phyloP scores from a whole-genome alignment of 2,888 invertebrate species.

The Drosophila gaucha region DNA sequence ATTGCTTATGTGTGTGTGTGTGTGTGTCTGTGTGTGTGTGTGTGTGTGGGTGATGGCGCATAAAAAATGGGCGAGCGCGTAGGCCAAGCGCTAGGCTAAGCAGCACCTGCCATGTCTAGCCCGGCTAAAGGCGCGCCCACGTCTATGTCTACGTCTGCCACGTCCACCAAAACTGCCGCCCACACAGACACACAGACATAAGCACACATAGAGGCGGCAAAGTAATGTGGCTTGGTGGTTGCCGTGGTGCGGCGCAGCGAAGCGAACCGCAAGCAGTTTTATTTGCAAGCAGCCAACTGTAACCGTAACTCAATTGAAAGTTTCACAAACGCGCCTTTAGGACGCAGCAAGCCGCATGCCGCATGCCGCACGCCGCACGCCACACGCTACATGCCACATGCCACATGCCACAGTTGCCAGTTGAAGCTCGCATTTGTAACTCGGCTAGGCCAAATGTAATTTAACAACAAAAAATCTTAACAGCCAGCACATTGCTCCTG shows the following conservation, averaged over 20 bases:
- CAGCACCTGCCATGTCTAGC: slow-evolving; percentile 9
- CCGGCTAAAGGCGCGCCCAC: not conserved
- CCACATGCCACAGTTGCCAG: slow-evolving; percentile 15
- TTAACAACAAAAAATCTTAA: slow-evolving; percentile 38
- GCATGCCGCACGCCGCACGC: slow-evolving; percentile 9
- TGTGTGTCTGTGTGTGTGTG: not conserved
- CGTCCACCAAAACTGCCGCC: not conserved
- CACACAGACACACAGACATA: not conserved
- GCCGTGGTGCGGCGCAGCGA: slow-evolving; percentile 24
- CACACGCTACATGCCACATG: slow-evolving; percentile 5
- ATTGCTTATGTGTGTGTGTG: not conserved
- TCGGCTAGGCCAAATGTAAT: slow-evolving; percentile 37
- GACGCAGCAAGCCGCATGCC: slow-evolving; percentile 11
- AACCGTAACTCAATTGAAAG: slow-evolving; percentile 70
- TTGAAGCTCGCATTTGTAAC: slow-evolving; percentile 13
- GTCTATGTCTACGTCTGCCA: not conserved
- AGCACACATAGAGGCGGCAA: slow-evolving; percentile 7
- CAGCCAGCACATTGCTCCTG: slow-evolving; percentile 23
- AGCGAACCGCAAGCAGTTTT: slow-evolving; percentile 61
- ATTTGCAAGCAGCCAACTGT: slow-evolving; percentile 52
- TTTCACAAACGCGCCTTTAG: slow-evolving; percentile 39
- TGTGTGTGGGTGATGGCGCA: slow-evolving; percentile 34
- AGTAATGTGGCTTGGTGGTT: slow-evolving; percentile 30
- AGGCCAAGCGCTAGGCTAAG: slow-evolving; percentile 34
- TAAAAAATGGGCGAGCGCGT: slow-evolving; percentile 50